phyloP scores from a whole-genome alignment of 53 echinoderm and acorn worm genomes.

The Holothuria scabra region DNA sequence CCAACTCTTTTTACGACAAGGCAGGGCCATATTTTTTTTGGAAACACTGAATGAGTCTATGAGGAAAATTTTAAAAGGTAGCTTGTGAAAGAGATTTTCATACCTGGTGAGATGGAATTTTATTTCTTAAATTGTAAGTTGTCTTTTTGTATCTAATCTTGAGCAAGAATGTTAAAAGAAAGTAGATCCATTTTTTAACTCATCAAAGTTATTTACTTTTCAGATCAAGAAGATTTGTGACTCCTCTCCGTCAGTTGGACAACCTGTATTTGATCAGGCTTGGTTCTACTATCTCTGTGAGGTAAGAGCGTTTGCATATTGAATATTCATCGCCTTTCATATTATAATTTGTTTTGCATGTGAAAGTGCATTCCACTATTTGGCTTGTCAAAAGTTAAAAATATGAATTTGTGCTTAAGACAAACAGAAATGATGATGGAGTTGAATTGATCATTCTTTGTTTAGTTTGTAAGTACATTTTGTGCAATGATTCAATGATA shows the following conservation, averaged over 20 bases:
- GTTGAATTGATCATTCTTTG: neutral
- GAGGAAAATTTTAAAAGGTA: too few relatives aligned
- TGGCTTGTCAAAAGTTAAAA: neutral
- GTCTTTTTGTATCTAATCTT: too few relatives aligned
- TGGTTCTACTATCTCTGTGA: constrained; percentile 99
- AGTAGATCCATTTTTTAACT: too few relatives aligned
- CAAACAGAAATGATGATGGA: neutral
- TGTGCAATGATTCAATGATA: too few relatives aligned
- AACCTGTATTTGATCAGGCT: constrained; percentile 94
- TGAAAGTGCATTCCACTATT: too few relatives aligned
- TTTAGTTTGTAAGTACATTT: neutral
- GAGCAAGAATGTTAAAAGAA: too few relatives aligned
- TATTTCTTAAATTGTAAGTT: too few relatives aligned
- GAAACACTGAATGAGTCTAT: too few relatives aligned
- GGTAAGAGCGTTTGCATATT: constrained; percentile 54
- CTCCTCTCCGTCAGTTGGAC: constrained; percentile 81
- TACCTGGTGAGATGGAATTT: too few relatives aligned
- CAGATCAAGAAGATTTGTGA: constrained; percentile 99
- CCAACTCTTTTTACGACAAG: too few relatives aligned
- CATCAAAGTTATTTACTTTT: neutral
- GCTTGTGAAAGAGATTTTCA: too few relatives aligned
- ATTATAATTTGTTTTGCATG: neutral
- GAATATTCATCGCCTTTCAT: neutral
- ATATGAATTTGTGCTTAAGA: neutral
- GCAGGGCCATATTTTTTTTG: too few relatives aligned